Evolutionary conservation across 2,113 vertebrate genomes (phyloP).

Genomic region (Leucopternis melanops): DNA sequence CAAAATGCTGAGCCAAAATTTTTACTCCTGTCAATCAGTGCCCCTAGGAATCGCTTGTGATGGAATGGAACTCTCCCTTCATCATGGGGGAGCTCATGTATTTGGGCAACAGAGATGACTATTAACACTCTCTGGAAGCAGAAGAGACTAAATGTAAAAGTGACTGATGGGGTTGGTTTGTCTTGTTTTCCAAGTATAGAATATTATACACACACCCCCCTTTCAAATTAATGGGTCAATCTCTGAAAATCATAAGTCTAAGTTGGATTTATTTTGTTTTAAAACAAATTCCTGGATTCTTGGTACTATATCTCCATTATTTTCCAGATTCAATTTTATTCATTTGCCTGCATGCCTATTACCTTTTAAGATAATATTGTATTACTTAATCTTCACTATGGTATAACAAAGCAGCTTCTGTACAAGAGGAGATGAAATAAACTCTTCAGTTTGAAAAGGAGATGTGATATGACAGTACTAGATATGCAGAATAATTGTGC

Average conservation of each 20-base stretch:
- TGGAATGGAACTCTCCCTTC: background rate
- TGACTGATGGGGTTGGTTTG: background rate
- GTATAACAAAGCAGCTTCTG: background rate
- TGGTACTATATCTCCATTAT: background rate
- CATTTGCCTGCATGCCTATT: background rate
- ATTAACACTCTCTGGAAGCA: background rate
- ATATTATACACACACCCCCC: background rate
- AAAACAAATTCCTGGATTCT: background rate
- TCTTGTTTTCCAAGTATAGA: background rate
- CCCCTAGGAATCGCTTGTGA: background rate
- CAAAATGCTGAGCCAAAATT: background rate
- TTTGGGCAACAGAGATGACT: background rate
- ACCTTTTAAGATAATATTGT: background rate
- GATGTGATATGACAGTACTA: background rate
- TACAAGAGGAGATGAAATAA: background rate
- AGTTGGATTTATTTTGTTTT: background rate
- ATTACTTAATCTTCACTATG: background rate
- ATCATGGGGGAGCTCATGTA: background rate
- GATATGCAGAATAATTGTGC: background rate
- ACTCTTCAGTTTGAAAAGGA: background rate
- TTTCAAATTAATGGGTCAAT: background rate
- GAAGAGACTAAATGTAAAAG: background rate
- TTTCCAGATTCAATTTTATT: background rate
- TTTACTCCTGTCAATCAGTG: background rate
- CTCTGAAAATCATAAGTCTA: background rate